phyloP scores from a whole-genome alignment of 2,888 invertebrate species.

The Athalia cordata region DNA sequence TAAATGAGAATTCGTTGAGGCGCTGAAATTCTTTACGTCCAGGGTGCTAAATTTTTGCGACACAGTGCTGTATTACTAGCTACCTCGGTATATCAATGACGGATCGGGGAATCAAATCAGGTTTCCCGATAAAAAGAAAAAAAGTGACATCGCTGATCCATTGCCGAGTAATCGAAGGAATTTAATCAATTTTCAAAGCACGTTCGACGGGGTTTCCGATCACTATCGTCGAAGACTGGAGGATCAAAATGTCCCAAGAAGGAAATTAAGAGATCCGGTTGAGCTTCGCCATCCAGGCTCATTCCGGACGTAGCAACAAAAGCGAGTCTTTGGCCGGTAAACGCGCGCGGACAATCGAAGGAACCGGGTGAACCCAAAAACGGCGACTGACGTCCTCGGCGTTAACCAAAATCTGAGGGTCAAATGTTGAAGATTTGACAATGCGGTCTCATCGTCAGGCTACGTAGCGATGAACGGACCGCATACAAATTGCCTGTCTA shows the following conservation, averaged over 20 bases:
- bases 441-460: not conserved
- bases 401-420: not conserved
- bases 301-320: constrained; percentile 32
- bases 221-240: constrained; percentile 35
- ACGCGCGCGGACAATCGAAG: constrained; percentile 3
- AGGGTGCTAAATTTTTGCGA: not conserved
- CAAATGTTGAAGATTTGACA: not conserved
- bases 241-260: constrained; percentile 39
- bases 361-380: not conserved
- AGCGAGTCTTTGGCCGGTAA: constrained; percentile 19
- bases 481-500: no score
- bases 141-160: constrained; percentile 34
- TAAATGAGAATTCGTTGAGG: not conserved
- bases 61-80: not conserved
- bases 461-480: no score
- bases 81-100: constrained; percentile 10
- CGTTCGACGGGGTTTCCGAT: constrained; percentile 37
- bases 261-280: constrained; percentile 37
- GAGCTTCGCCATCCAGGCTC: not conserved
- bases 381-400: not conserved
- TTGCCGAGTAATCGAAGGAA: constrained; percentile 35
- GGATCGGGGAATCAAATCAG: constrained; percentile 34
- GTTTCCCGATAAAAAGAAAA: constrained; percentile 16
- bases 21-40: not conserved
- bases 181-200: constrained; percentile 41